Evolutionary conservation across 2,113 vertebrate species (phyloP), one percentile per base, ranked within the genome.

Genomic region (Natator depressus): DNA sequence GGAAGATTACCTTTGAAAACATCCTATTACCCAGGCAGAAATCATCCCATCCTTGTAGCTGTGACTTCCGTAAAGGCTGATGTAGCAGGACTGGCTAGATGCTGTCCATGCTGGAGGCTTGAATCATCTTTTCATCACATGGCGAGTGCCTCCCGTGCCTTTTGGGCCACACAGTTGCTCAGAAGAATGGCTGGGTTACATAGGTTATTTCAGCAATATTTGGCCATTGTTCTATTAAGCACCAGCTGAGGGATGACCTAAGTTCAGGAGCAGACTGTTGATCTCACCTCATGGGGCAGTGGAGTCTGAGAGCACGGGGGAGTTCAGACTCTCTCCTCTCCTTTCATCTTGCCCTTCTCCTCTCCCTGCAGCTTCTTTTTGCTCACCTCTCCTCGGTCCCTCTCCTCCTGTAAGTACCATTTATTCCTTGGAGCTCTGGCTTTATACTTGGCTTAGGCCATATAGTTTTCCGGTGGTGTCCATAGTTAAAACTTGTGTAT

Each of bases 281-380:
- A 14, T 81, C 65, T 54, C 38, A 90, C 50, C 75, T 50, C 8
- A 57, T 85, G 82, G 93, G 89, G 76, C 86, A 9, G 85, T 81
- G 79, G 38, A 82, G 53, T 92, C 81, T 88, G 92, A 91, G 85
- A 88, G 81, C 55, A 38, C 53, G 25, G 53, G 91, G 89, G 84
- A 91, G 82, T 89, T 96, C 88, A 80, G 35, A 82, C 76, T 80
- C 8, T 87, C 75, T 90, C 65, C 31, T 31, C 20, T 92, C 7
- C 88, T 96, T 96, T 95, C 53, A 96, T 91, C 76, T 78, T 85
- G 89, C 13, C n/a, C 6, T 80, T 90, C 80, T 91, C 65, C 65
- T 59, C 92, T 96, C 96, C 19, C 88, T 82, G 89, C 90, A 82
- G 92, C 49, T 4, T 50, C 89, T 76, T 95, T 89, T 54, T 55